A percentile compares a stretch with the other conserved stretches of the same genome.
Evolutionary conservation across 2,888 invertebrate species (phyloP).

Genomic region (Eristalinus aeneus): DNA sequence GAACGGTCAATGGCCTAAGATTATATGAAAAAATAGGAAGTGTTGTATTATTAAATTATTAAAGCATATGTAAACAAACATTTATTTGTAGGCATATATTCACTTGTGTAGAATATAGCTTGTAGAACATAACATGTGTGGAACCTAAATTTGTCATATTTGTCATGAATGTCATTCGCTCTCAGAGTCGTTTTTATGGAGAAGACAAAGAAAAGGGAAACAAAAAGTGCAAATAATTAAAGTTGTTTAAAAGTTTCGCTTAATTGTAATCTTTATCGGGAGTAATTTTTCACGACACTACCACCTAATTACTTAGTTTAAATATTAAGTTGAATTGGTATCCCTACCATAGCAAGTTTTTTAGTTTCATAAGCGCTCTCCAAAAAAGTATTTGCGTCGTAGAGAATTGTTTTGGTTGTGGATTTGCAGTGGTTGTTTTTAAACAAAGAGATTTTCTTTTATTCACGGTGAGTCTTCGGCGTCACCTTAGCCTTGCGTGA

Average conservation of each 20-base stretch:
- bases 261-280: constrained; percentile 29
- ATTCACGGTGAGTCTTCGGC: constrained; percentile 58
- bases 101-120: constrained; percentile 15
- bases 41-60: not conserved
- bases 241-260: constrained; percentile 40
- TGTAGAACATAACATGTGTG: constrained; percentile 41
- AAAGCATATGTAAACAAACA: not conserved
- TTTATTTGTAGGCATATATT: not conserved
- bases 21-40: not conserved
- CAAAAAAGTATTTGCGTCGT: constrained; percentile 63
- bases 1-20: no score
- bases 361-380: constrained; percentile 60
- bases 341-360: constrained; percentile 12
- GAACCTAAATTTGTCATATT: constrained; percentile 23
- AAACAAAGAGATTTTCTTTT: constrained; percentile 68
- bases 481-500: not conserved
- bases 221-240: constrained; percentile 67
- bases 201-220: constrained; percentile 68
- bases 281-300: not conserved
- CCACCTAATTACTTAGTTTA: not conserved
- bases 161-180: constrained; percentile 60
- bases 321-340: constrained; percentile 23
- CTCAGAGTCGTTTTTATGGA: constrained; percentile 58
- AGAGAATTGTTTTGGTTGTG: constrained; percentile 71
- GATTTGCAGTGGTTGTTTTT: constrained; percentile 70